These are phyloP conservation scores for Aphodius granarius DNA, from an alignment of 2,888 invertebrate genomes.

Conservation along the genomic window DNA sequence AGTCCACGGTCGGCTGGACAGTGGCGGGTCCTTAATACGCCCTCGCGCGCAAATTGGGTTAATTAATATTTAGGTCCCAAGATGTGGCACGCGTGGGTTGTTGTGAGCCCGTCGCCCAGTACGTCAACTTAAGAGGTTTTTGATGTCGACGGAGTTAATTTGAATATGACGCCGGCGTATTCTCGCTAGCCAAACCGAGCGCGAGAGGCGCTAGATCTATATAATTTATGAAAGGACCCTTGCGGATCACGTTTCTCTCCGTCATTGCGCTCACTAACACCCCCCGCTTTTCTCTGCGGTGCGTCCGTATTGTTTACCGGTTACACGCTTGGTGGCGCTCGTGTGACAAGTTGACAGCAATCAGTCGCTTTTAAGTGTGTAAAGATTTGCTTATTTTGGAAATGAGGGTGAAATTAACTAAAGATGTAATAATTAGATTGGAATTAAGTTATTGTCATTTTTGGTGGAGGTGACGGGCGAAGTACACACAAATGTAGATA, in stretches of 20 bases:
- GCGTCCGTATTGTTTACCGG: background rate
- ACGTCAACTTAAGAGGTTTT: slow-evolving; percentile 11
- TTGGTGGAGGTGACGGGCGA: no score
- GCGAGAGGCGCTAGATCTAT: background rate
- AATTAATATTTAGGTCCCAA: slow-evolving; percentile 5
- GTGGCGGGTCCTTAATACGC: background rate
- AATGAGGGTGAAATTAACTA: no score
- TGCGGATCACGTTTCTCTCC: background rate
- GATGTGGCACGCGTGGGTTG: background rate
- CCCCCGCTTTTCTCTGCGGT: background rate
- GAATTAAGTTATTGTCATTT: no score
- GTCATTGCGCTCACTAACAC: background rate
- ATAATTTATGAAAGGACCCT: background rate
- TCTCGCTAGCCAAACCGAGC: background rate
- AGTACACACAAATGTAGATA: no score
- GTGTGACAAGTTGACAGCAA: background rate
- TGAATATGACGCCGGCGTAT: slow-evolving; percentile 4
- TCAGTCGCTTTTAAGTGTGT: no score
- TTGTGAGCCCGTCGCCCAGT: slow-evolving; percentile 2
- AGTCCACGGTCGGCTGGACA: background rate
- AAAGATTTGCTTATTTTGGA: no score
- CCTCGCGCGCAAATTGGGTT: background rate
- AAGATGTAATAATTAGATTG: no score
- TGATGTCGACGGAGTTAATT: slow-evolving; percentile 7
- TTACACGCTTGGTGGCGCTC: background rate